These are phyloP conservation scores for Dynastes maya DNA, from an alignment of 2,888 invertebrate genomes.

Conservation along the genomic window DNA sequence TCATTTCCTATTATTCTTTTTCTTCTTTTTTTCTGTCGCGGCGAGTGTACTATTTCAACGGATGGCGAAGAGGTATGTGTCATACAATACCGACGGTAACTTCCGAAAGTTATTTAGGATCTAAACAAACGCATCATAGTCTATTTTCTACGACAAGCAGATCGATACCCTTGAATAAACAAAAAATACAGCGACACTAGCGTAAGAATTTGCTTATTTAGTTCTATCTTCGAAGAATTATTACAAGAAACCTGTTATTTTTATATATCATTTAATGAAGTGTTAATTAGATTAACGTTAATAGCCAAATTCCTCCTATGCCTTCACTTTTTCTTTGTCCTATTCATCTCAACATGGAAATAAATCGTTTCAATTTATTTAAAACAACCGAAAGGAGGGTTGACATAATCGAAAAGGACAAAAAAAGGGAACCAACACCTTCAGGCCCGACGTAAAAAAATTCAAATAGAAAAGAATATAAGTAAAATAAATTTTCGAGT, in stretches of 20 bases:
- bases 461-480: slow-evolving; percentile 47
- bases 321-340: background rate
- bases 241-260: no score
- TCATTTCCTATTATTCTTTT: slow-evolving; percentile 25
- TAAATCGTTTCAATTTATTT: slow-evolving; percentile 25
- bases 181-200: background rate
- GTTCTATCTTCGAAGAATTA: no score
- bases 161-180: slow-evolving; percentile 21
- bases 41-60: slow-evolving; percentile 14
- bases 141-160: background rate
- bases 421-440: background rate
- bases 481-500: slow-evolving; percentile 53
- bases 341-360: background rate
- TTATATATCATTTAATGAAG: no score
- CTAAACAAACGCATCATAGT: slow-evolving; percentile 21
- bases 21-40: background rate
- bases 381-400: background rate
- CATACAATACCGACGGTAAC: slow-evolving; percentile 25
- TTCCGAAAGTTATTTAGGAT: slow-evolving; percentile 21
- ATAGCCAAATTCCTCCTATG: no score
- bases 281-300: no score
- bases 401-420: background rate
- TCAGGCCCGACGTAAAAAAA: background rate
- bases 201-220: background rate
- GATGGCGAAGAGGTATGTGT: background rate